Evolutionary conservation across 2,113 vertebrate species (phyloP).

Genomic region (Aegotheles bennettii): DNA sequence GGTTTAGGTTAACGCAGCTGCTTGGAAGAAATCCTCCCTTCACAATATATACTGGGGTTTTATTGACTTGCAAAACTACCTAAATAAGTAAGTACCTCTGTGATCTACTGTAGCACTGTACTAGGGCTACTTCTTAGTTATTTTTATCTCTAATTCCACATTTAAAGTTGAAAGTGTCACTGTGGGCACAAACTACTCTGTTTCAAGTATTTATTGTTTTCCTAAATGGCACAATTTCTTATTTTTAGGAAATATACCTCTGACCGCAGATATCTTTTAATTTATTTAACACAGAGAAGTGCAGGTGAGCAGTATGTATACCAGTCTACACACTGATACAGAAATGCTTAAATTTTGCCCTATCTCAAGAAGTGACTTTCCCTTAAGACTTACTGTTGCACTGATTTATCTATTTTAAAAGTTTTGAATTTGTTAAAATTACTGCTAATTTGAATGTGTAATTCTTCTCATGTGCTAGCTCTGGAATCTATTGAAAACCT

Average conservation of each 20-base stretch:
- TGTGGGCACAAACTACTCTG: background rate
- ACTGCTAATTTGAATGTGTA: background rate
- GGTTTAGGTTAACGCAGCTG: background rate
- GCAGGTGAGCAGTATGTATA: background rate
- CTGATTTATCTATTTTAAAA: background rate
- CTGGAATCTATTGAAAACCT: background rate
- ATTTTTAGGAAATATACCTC: background rate
- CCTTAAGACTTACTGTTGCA: background rate
- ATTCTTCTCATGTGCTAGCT: background rate
- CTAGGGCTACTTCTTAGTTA: background rate
- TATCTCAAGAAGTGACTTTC: background rate
- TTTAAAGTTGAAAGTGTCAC: background rate
- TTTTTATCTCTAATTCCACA: background rate
- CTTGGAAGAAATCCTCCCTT: background rate
- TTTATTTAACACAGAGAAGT: background rate
- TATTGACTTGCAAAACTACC: background rate
- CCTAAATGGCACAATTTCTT: background rate
- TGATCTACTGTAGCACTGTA: background rate
- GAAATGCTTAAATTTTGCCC: background rate
- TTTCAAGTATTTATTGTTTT: background rate
- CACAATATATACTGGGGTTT: background rate
- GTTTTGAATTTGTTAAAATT: background rate
- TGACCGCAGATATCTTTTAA: background rate
- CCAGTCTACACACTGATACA: background rate
- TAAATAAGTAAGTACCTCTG: background rate